Base-by-base conservation (phyloP, 2,797 vertebrate species). In the Gambelia wislizenii region DNA sequence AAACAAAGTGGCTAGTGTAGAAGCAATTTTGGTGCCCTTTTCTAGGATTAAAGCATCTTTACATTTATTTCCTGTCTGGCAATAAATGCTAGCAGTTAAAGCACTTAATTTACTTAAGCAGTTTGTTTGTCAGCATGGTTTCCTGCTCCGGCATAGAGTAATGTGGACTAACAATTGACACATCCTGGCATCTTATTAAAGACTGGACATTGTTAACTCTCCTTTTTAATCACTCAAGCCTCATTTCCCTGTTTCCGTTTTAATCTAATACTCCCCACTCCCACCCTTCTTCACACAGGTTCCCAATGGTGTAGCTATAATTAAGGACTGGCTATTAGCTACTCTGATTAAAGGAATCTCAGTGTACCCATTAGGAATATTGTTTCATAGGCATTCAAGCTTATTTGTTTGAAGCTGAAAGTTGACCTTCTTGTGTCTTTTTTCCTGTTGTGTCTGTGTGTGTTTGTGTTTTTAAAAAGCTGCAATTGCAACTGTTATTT, bases 241-340 rank as follows among this genome's bases (percentile, higher is more conserved):
- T 81, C 61, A 88, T 85, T 91, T 76, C 76, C 69, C 74, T 80
- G 72, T 75, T 54, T 84, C 47, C 52, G 44, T 20, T 47, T 33
- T 59, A 69, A 49, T 42, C 70, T 72, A 27, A 39, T 49, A 27
- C 74, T 86, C 77, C 39, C 1, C 61, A 42, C 54, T 30, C 33
- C 22, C 82, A 47, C 2, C 12, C 44, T 10, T 72, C 16, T 64
- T 77, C 76, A 61, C 84, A 83, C 2, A 27, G 42, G 52, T 78
- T 79, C 75, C 69, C n/a, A 84, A n/a, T 52, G 56, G 54, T 61
- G n/a, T 76, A 61, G 25, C 76, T 64, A 79, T 84, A 84, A 87
- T 84, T 84, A 90, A 84, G 36, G 20, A 20, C 27, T 84, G 39
- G 39, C 76, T 72, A 87, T 87, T 84, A 87, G 54, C 61, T 74